A percentile compares a stretch with the other conserved stretches of the same genome.
These are phyloP conservation scores for Ophiodon elongatus DNA, from an alignment of 2,113 vertebrate species.

Conservation along the genomic window DNA sequence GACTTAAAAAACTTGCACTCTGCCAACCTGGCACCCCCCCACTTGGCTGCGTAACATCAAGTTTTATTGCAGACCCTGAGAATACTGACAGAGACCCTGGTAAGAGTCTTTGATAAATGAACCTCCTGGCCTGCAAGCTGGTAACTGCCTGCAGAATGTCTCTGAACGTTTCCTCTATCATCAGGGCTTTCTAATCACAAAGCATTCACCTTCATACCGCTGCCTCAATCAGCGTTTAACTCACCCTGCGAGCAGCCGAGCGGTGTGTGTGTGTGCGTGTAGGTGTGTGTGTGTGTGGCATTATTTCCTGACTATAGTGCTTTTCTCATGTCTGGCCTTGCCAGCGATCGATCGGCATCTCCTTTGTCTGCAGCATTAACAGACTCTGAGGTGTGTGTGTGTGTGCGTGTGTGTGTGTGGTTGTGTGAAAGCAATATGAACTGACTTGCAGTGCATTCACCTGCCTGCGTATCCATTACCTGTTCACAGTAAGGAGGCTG, in stretches of 20 bases:
- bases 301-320: constrained; percentile 71
- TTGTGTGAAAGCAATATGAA: constrained; percentile 65
- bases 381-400: constrained; percentile 64
- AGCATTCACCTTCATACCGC: constrained; percentile 73
- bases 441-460: constrained; percentile 62
- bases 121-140: constrained; percentile 47
- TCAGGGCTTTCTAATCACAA: constrained; percentile 72
- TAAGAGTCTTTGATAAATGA: constrained; percentile 69
- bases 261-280: constrained; percentile 5
- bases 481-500: constrained; percentile 57
- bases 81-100: constrained; percentile 65
- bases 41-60: constrained; percentile 45
- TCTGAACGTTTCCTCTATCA: constrained; percentile 73
- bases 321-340: constrained; percentile 71
- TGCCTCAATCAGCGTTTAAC: constrained; percentile 72
- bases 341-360: constrained; percentile 71
- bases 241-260: constrained; percentile 37
- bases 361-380: constrained; percentile 78
- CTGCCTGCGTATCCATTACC: constrained; percentile 73
- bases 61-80: constrained; percentile 69
- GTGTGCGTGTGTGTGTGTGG: constrained; percentile 44
- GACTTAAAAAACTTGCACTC: constrained; percentile 8
- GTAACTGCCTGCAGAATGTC: constrained; percentile 67
- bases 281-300: constrained; percentile 12
- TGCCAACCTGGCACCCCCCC: constrained; percentile 57